These are phyloP conservation scores for Camponotus vicinus DNA, from an alignment of 1,140 invertebrate genomes.

Conservation along the genomic window DNA sequence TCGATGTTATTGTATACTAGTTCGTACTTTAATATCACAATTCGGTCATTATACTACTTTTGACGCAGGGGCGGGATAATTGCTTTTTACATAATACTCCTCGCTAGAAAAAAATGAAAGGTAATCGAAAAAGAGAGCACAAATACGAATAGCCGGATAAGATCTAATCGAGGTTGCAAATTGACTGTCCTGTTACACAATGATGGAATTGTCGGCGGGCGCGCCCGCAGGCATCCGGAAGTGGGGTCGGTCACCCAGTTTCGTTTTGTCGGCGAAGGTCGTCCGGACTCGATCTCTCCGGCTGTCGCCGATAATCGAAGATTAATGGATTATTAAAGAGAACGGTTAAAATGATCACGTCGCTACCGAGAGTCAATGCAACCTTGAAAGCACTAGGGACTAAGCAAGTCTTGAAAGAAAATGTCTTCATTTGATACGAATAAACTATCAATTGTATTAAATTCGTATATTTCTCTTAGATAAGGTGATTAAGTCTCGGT, in stretches of 20 bases:
- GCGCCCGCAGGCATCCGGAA: slow-evolving; percentile 61
- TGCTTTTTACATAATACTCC: not conserved
- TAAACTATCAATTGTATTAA: not conserved
- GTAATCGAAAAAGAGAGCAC: slow-evolving; percentile 20
- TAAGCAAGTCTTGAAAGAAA: not conserved
- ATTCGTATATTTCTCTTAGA: not conserved
- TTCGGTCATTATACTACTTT: not conserved
- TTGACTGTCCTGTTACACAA: slow-evolving; percentile 32
- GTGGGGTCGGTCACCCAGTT: slow-evolving; percentile 45
- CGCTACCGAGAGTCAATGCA: not conserved
- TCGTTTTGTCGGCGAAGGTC: slow-evolving; percentile 63
- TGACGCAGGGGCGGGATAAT: not conserved
- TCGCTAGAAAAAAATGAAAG: not conserved
- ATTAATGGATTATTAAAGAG: slow-evolving; percentile 51
- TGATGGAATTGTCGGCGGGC: slow-evolving; percentile 49
- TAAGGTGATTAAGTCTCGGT: not conserved
- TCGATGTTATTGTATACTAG: not conserved
- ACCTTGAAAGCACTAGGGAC: not conserved
- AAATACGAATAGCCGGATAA: not conserved
- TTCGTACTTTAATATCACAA: not conserved
- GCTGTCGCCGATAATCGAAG: not conserved
- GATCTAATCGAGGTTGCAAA: slow-evolving; percentile 28
- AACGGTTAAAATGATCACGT: not conserved
- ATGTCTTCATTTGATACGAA: not conserved
- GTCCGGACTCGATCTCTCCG: slow-evolving; percentile 28